Evolutionary conservation across 2,888 invertebrate species (phyloP).

Genomic region (Dyspetes luteomarginatus): DNA sequence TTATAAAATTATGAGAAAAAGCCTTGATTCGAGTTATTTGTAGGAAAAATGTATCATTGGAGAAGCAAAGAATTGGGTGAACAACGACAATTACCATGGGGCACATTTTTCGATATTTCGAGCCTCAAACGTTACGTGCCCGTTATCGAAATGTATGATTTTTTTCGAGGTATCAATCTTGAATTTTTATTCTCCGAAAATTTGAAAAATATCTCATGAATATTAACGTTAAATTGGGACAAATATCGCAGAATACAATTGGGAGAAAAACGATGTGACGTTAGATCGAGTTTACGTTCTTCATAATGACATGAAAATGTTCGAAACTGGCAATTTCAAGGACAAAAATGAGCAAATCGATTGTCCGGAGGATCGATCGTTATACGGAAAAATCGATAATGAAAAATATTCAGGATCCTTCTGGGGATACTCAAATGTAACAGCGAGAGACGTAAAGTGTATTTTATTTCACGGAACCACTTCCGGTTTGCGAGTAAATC

Average conservation of each 20-base stretch:
- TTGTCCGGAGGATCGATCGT: conserved; percentile 80
- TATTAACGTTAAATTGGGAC: background rate
- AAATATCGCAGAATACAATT: conserved; percentile 83
- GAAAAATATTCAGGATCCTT: conserved; percentile 85
- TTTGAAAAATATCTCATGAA: background rate
- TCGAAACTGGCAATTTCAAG: conserved; percentile 91
- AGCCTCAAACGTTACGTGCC: conserved; percentile 92
- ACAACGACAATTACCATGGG: conserved; percentile 90
- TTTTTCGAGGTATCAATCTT: conserved; percentile 86
- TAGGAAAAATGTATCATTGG: conserved; percentile 93
- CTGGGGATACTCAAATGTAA: conserved; percentile 90
- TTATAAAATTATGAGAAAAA: too few species aligned
- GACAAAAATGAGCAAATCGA: conserved; percentile 90
- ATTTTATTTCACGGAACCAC: conserved; percentile 93
- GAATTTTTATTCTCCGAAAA: background rate
- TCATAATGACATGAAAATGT: conserved; percentile 94
- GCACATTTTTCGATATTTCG: conserved; percentile 92
- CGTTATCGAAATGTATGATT: conserved; percentile 94
- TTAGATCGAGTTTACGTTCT: conserved; percentile 92
- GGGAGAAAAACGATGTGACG: conserved; percentile 44
- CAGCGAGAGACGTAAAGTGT: conserved; percentile 88
- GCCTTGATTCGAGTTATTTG: background rate
- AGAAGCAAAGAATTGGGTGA: conserved; percentile 84
- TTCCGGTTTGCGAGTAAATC: conserved; percentile 86
- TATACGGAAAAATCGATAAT: conserved; percentile 80